Conservation (phyloP, 2,888 invertebrate genomes). For the Epirrhoe tristata region DNA sequence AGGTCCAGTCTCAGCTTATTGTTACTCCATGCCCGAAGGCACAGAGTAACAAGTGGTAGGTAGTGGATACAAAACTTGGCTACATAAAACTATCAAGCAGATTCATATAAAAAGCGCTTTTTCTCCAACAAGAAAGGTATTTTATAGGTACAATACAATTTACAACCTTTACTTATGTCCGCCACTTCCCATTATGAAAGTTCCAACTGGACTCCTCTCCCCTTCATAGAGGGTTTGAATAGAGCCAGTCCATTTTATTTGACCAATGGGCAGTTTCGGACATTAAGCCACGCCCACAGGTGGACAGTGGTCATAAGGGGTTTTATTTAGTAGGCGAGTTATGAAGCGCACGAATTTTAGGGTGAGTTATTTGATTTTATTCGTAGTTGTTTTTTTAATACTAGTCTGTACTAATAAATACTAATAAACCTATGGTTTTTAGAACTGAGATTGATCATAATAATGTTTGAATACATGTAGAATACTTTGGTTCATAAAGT, state of each 20-base stretch:
- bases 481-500: no score
- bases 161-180: not conserved
- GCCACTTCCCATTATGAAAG: slow-evolving; percentile 10
- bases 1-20: no score
- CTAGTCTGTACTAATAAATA: not conserved
- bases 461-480: no score
- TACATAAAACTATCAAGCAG: not conserved
- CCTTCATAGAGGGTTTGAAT: slow-evolving; percentile 4
- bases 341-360: not conserved
- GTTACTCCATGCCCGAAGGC: no score
- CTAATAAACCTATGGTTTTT: not conserved
- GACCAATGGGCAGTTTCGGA: slow-evolving; percentile 66
- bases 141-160: not conserved
- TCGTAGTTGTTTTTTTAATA: not conserved
- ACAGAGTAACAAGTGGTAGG: no score
- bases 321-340: slow-evolving; percentile 14
- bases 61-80: no score
- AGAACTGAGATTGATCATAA: no score
- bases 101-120: not conserved
- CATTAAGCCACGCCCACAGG: slow-evolving; percentile 56
- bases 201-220: slow-evolving; percentile 20
- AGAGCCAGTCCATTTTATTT: slow-evolving; percentile 16
- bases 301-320: slow-evolving; percentile 60
- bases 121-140: not conserved
- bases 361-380: not conserved